phyloP scores from a whole-genome alignment of 2,797 vertebrate species.

The Lophotriccus pileatus region DNA sequence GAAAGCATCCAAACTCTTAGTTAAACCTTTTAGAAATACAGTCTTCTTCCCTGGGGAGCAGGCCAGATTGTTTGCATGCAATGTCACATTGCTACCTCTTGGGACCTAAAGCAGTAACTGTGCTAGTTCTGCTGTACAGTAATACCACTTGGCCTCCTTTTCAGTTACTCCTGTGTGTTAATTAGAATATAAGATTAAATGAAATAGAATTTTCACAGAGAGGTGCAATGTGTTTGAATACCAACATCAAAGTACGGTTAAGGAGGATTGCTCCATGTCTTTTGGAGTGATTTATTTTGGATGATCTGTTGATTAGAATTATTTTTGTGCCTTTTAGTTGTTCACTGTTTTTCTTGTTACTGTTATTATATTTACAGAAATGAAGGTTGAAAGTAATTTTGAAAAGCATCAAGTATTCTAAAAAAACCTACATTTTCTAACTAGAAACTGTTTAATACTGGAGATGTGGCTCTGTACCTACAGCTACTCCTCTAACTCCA shows the following conservation, averaged over 20 bases:
- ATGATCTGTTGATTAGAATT: not conserved
- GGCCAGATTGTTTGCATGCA: not conserved
- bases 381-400: not conserved
- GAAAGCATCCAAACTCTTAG: not conserved
- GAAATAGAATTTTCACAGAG: not conserved
- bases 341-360: not conserved
- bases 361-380: not conserved
- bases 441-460: not conserved
- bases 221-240: not conserved
- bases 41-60: not conserved
- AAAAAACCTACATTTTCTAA: not conserved
- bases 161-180: not conserved
- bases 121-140: not conserved
- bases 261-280: not conserved
- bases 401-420: not conserved
- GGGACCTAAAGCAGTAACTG: not conserved
- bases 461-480: not conserved
- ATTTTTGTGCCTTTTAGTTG: not conserved
- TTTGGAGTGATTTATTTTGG: not conserved
- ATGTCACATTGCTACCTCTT: fast-evolving
- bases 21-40: not conserved
- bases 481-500: not conserved
- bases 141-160: not conserved
- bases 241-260: not conserved
- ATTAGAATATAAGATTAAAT: not conserved